A percentile compares a stretch with the other conserved stretches of the same genome.
Conservation (phyloP, 2,113 vertebrate genomes). For the Clarias batrachus region DNA sequence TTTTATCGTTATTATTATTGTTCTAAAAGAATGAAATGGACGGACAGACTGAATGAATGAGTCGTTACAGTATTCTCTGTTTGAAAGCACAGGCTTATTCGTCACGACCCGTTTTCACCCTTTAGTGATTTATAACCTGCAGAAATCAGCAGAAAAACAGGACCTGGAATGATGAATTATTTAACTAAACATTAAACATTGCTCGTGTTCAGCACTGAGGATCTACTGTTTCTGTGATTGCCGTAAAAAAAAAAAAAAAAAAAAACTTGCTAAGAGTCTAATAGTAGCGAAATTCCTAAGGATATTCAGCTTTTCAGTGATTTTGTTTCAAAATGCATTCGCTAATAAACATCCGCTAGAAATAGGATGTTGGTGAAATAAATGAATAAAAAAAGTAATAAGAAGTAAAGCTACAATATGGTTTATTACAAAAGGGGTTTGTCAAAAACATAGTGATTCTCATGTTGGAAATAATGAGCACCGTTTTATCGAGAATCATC, state of each 20-base stretch:
- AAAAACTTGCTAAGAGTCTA: too few relatives aligned
- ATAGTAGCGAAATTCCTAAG: too few relatives aligned
- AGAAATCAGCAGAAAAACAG: background rate
- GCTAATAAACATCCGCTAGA: background rate
- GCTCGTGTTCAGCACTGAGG: background rate
- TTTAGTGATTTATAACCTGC: background rate
- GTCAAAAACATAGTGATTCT: background rate
- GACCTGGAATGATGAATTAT: background rate
- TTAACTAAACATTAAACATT: background rate
- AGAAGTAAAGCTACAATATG: background rate
- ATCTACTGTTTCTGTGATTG: background rate
- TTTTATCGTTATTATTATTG: background rate
- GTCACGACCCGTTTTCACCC: background rate
- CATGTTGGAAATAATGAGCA: background rate
- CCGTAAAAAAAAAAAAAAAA: background rate
- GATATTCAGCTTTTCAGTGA: background rate
- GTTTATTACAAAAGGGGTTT: background rate
- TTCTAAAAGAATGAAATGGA: background rate
- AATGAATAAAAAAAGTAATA: background rate
- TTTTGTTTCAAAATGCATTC: background rate
- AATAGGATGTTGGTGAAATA: background rate
- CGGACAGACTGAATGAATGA: background rate
- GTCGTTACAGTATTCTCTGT: background rate
- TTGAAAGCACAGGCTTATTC: background rate
- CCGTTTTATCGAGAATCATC: background rate